Evolutionary conservation across 2,888 invertebrate genomes (phyloP).

Genomic region (Eilema caniola): DNA sequence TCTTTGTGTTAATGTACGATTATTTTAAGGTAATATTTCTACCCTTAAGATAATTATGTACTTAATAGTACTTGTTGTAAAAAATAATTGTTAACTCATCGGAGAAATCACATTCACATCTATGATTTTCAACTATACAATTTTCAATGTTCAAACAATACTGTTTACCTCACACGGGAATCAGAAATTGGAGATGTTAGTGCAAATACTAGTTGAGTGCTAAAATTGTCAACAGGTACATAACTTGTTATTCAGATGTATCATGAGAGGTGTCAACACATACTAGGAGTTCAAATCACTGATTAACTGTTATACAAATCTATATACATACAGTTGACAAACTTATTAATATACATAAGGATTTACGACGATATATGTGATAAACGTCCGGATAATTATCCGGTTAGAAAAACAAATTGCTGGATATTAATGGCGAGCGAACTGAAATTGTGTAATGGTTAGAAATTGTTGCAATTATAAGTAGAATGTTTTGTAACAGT

Average conservation of each 20-base stretch:
- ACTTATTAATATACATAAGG: not conserved
- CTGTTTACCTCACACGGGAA: too few species aligned
- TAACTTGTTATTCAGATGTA: not conserved
- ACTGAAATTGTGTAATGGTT: not conserved
- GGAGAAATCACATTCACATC: too few species aligned
- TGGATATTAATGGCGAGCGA: not conserved
- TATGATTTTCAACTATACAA: too few species aligned
- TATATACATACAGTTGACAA: not conserved
- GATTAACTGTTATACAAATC: not conserved
- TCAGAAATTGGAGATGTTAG: too few species aligned
- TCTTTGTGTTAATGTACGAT: not conserved
- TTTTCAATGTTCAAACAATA: too few species aligned
- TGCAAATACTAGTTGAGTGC: too few species aligned
- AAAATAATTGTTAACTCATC: too few species aligned
- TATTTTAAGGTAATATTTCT: too few species aligned
- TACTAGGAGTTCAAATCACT: not conserved
- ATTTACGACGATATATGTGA: not conserved
- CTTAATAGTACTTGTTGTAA: too few species aligned
- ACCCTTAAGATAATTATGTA: too few species aligned
- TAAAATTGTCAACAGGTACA: not conserved
- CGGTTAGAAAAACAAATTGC: not conserved
- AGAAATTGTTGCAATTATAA: not conserved
- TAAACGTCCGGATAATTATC: not conserved
- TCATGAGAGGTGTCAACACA: not conserved
- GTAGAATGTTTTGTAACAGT: not conserved